A percentile compares a stretch with the other conserved stretches of the same genome.
phyloP scores from a whole-genome alignment of 2,888 invertebrate genomes.

The Apamea sordens region DNA sequence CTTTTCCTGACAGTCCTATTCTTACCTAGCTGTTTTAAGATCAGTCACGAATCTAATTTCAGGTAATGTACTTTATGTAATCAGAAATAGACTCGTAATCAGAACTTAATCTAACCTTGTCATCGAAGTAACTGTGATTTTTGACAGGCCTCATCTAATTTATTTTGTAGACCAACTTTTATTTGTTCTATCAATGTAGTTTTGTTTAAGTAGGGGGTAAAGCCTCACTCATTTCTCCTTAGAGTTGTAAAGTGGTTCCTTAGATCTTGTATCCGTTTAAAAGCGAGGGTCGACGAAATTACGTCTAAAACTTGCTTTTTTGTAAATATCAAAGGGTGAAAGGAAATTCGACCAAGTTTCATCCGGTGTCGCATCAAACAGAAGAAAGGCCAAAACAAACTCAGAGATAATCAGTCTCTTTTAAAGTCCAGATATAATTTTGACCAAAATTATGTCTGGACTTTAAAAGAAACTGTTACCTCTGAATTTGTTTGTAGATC shows the following conservation, averaged over 20 bases:
- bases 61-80: constrained; percentile 29
- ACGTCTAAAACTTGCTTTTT: background rate
- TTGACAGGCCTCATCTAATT: constrained; percentile 11
- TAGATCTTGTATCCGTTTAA: background rate
- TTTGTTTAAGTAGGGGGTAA: background rate
- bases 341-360: background rate
- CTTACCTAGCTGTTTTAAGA: background rate
- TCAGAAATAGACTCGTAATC: constrained; percentile 38
- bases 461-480: too few species aligned
- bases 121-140: background rate
- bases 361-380: background rate
- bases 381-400: background rate
- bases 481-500: background rate
- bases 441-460: too few species aligned
- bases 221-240: background rate
- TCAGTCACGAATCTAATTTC: constrained; percentile 45
- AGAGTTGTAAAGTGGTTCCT: background rate
- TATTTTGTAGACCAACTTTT: constrained; percentile 9
- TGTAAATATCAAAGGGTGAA: background rate
- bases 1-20: constrained; percentile 4
- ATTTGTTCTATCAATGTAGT: background rate
- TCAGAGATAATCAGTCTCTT: background rate
- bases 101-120: constrained; percentile 23
- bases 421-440: background rate
- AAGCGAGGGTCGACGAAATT: background rate